Evolutionary conservation across 1,140 invertebrate species (phyloP).

Genomic region (Drosophila pallidifrons): DNA sequence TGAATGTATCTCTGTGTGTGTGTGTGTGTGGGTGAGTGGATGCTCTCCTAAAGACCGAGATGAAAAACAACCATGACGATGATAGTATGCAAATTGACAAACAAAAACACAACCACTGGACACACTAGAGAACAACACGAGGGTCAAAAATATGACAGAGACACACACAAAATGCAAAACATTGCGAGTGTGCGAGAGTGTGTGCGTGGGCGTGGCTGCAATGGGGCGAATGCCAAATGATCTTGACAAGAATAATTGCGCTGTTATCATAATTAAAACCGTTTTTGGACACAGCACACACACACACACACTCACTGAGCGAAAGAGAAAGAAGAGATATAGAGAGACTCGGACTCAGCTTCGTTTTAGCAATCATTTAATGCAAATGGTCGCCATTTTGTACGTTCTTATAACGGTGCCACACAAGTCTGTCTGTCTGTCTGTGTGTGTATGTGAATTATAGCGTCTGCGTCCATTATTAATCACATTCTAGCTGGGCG

Average conservation of each 20-base stretch:
- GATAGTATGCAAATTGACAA: conserved; percentile 84
- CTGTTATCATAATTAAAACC: conserved; percentile 82
- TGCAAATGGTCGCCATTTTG: conserved; percentile 83
- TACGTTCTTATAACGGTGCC: conserved; percentile 62
- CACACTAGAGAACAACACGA: conserved; percentile 25
- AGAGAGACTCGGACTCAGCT: conserved; percentile 35
- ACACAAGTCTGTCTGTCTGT: not conserved
- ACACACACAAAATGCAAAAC: conserved; percentile 65
- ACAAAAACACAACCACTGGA: conserved; percentile 77
- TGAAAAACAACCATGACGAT: conserved; percentile 82
- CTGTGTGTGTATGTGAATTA: conserved; percentile 53
- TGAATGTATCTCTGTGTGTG: conserved; percentile 28
- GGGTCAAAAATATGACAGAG: conserved; percentile 72
- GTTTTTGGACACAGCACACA: conserved; percentile 62
- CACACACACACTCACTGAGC: conserved; percentile 22
- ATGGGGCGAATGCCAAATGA: conserved; percentile 65
- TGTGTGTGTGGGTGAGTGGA: conserved; percentile 34
- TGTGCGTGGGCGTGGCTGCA: conserved; percentile 41
- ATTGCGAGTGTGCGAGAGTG: conserved; percentile 16
- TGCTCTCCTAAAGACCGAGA: conserved; percentile 42
- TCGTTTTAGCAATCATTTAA: conserved; percentile 81
- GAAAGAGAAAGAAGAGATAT: not conserved
- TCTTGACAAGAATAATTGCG: conserved; percentile 83
- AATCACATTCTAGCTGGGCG: conserved; percentile 63
- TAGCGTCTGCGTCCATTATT: conserved; percentile 80